Percentiles rank a stretch among this genome's conserved stretches.
phyloP scores from a whole-genome alignment of 2,888 invertebrate species.

The Spicauda simplicius region DNA sequence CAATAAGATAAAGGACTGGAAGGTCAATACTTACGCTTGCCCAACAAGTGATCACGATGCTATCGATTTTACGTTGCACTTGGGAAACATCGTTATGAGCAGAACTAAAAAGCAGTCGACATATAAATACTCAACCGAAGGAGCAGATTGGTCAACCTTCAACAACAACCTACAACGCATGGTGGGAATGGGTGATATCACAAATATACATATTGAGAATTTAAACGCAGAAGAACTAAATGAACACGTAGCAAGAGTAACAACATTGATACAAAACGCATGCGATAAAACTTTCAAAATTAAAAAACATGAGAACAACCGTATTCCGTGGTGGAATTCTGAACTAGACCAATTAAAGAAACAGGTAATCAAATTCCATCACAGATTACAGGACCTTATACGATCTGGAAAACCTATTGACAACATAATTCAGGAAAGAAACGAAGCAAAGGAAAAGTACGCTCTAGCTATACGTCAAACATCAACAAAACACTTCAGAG shows the following conservation, averaged over 20 bases:
- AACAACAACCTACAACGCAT: background rate
- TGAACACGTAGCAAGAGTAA: too few species aligned
- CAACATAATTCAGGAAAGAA: background rate
- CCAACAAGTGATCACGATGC: background rate
- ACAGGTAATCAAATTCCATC: conserved; percentile 4
- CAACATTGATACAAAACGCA: background rate
- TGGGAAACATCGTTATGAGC: background rate
- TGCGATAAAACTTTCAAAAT: background rate
- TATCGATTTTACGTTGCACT: background rate
- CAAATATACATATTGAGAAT: background rate
- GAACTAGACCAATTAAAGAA: background rate
- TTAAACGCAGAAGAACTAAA: background rate
- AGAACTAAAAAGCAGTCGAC: background rate
- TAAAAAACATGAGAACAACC: background rate
- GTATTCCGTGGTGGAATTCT: background rate
- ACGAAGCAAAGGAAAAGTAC: background rate
- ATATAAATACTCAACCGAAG: background rate
- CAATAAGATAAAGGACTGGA: background rate
- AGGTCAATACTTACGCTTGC: background rate
- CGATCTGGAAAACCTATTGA: background rate
- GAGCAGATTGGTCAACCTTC: background rate
- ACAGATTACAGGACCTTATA: background rate
- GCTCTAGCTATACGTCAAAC: background rate
- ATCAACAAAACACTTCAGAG: background rate
- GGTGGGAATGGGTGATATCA: background rate